Evolutionary conservation across 1,140 invertebrate species (phyloP).

Genomic region (Theocolax elegans): DNA sequence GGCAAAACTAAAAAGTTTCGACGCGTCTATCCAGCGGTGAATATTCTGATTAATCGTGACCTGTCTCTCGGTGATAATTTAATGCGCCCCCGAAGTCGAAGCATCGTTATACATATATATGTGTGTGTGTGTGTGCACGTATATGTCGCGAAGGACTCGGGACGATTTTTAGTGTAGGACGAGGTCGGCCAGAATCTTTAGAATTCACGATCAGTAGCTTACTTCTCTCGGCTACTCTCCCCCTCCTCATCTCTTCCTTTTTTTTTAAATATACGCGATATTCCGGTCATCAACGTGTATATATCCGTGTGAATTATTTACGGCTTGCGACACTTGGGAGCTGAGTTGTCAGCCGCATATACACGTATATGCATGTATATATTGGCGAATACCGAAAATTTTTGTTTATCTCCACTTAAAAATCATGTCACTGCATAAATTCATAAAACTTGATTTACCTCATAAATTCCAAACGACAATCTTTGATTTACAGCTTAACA

Average conservation of each 20-base stretch:
- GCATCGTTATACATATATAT: not conserved
- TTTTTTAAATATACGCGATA: constrained; percentile 18
- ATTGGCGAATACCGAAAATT: too few relatives aligned
- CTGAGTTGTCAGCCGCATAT: too few relatives aligned
- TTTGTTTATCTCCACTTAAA: too few relatives aligned
- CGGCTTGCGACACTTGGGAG: not conserved
- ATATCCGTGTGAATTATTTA: constrained; percentile 22
- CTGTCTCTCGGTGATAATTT: constrained; percentile 26
- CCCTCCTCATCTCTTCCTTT: not conserved
- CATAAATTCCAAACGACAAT: too few relatives aligned
- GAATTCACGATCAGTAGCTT: constrained; percentile 24
- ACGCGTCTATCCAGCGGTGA: not conserved
- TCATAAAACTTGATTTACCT: too few relatives aligned
- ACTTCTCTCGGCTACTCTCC: not conserved
- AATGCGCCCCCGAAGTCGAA: constrained; percentile 17
- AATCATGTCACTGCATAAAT: too few relatives aligned
- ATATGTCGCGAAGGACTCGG: constrained; percentile 14
- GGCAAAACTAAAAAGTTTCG: constrained; percentile 9
- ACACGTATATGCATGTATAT: too few relatives aligned
- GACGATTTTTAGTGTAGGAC: constrained; percentile 23
- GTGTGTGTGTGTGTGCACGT: not conserved
- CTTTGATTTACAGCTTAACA: too few relatives aligned
- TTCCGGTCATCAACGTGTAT: not conserved
- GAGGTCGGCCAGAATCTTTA: constrained; percentile 22
- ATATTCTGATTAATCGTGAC: constrained; percentile 28